Conservation (phyloP, 1,140 invertebrate species). For the Campodea augens region DNA sequence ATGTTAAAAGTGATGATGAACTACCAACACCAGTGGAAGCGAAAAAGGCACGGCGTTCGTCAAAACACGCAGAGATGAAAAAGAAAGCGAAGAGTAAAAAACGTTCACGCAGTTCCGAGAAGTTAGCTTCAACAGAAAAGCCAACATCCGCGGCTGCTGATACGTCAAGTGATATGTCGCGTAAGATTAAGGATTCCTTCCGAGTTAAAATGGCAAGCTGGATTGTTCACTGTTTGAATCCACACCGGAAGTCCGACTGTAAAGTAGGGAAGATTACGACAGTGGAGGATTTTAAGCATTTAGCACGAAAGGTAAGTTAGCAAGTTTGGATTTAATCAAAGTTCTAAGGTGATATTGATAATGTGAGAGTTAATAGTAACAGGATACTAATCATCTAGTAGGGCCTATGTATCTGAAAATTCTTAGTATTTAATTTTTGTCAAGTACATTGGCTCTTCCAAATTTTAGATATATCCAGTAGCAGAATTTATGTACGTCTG, state of each 20-base stretch:
- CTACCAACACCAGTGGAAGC: neutral
- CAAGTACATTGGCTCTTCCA: too few relatives aligned
- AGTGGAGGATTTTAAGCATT: slow-evolving; percentile 87
- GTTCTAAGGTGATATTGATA: neutral
- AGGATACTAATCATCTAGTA: neutral
- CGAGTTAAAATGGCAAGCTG: slow-evolving; percentile 68
- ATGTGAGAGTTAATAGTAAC: neutral
- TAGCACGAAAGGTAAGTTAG: slow-evolving; percentile 69
- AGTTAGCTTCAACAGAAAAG: slow-evolving; percentile 4
- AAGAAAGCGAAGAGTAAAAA: slow-evolving; percentile 4
- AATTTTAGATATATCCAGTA: too few relatives aligned
- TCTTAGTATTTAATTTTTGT: too few relatives aligned
- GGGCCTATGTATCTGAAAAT: too few relatives aligned
- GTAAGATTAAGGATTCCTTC: slow-evolving; percentile 71
- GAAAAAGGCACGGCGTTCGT: neutral
- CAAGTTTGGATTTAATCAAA: slow-evolving; percentile 1
- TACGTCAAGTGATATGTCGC: slow-evolving; percentile 28
- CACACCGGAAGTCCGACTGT: slow-evolving; percentile 68
- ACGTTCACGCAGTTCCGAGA: neutral
- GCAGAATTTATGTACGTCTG: too few relatives aligned
- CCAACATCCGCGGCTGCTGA: slow-evolving; percentile 27
- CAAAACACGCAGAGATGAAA: neutral
- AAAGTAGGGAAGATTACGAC: slow-evolving; percentile 63
- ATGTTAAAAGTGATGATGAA: too few relatives aligned
- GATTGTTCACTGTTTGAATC: slow-evolving; percentile 77